Conservation (phyloP, 2,113 vertebrate species). For the Bubo scandiacus region DNA sequence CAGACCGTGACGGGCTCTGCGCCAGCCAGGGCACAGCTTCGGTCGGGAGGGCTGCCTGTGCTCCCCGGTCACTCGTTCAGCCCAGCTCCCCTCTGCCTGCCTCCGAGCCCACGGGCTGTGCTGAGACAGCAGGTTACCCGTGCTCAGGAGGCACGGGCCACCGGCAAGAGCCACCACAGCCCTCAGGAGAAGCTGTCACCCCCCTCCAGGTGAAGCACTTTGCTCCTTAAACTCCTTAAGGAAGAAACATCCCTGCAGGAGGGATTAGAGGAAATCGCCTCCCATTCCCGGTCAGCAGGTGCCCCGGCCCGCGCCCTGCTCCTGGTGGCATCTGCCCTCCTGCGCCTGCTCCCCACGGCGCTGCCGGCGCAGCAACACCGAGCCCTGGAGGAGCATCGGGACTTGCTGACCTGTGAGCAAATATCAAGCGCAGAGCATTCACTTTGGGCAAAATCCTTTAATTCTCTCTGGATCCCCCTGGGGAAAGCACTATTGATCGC, state of each 20-base stretch:
- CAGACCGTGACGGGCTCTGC: neutral
- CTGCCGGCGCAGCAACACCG: fast-evolving
- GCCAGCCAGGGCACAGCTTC: neutral
- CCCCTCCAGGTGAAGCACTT: neutral
- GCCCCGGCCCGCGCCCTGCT: neutral
- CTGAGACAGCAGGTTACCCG: neutral
- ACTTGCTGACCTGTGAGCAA: constrained; percentile 28
- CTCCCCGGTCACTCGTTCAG: neutral
- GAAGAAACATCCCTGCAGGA: neutral
- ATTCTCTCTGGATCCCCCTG: neutral
- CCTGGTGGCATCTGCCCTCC: neutral
- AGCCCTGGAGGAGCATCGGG: neutral
- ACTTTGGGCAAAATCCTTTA: constrained; percentile 4
- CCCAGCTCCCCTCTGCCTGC: neutral
- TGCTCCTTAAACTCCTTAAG: neutral
- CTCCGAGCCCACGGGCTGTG: fast-evolving
- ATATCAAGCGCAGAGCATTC: neutral
- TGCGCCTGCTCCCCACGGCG: neutral
- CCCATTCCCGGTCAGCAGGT: neutral
- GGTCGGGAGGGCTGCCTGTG: neutral
- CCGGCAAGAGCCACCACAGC: neutral
- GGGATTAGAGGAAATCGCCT: neutral
- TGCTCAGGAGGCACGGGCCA: neutral
- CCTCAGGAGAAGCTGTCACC: neutral
- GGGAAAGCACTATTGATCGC: neutral